Evolutionary conservation across 2,113 vertebrate genomes (phyloP), one percentile per base, ranked within the genome.

Genomic region (Gymnocephalus cernua): DNA sequence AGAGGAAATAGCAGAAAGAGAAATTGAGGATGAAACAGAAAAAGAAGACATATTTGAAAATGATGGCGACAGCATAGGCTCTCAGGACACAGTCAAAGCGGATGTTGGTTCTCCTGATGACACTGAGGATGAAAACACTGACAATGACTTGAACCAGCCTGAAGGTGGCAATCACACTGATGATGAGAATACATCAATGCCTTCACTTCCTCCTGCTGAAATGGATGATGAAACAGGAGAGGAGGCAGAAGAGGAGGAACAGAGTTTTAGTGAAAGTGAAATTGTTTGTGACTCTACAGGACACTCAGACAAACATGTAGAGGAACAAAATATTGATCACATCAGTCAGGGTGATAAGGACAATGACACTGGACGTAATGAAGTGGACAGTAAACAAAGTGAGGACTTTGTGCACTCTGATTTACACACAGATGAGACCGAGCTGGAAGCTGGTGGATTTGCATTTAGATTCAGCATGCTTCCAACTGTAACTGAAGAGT

Each of bases 401-500:
- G 82, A 74, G 41, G 85, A 88, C 48, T 76, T 48, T 74, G 70
- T 71, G 72, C 74, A 80, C 3, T 25, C 53, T 44, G 69, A 80
- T 48, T 77, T 61, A 45, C 23, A 35, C 27, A 68, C 62, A 75
- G 83, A 89, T 1, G 83, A 86, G 44, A 74, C 78, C 6, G 82
- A 90, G 38, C 50, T 87, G n/a, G 48, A 88, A 58, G 83, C 61
- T 50, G 82, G 45, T 71, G 85, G 78, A 74, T 90, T 91, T 47
- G 82, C 89, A 4, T 92, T 94, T 77, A 86, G 91, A 66, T 88
- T 86, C 1, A 94, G 94, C 68, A 89, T 95, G 16, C 93, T 91
- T 83, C 91, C 93, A 21, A 93, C 93, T 23, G 77, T 93, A 50
- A 91, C 86, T 56, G 95, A 95, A 85, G 95, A 96, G 86, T 94